phyloP scores from a whole-genome alignment of 2,113 vertebrate genomes.

The Chinchilla lanigera region DNA sequence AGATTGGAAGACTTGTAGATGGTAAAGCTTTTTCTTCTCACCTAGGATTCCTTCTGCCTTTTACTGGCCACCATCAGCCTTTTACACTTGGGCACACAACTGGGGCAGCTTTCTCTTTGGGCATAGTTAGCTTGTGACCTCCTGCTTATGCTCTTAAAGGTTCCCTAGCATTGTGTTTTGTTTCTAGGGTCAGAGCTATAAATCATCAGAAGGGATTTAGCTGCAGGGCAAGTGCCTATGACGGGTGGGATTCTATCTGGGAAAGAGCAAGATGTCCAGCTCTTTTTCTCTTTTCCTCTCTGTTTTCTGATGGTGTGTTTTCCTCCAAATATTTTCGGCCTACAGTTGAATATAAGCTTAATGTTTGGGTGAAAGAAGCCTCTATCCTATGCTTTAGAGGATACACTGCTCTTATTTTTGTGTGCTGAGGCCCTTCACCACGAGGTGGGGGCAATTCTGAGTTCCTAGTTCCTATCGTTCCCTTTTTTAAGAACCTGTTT shows the following conservation, averaged over 20 bases:
- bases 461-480: neutral
- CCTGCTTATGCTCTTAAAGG: neutral
- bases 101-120: neutral
- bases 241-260: neutral
- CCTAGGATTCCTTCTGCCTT: neutral
- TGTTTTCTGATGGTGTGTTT: neutral
- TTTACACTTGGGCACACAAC: neutral
- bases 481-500: neutral
- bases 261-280: neutral
- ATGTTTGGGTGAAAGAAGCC: neutral
- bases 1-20: neutral
- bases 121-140: neutral
- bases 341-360: neutral
- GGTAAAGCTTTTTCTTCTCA: neutral
- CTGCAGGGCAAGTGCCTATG: neutral
- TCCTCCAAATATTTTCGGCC: neutral
- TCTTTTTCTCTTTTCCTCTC: neutral
- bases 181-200: neutral
- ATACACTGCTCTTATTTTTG: neutral
- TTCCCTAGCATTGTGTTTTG: neutral
- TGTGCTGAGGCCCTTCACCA: neutral
- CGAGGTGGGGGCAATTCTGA: neutral
- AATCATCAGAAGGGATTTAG: conserved; percentile 7
- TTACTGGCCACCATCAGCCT: neutral
- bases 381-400: neutral